A percentile compares a stretch with the other conserved stretches of the same genome.
Conservation (phyloP, 1,140 invertebrate genomes). For the Triops cancriformis region DNA sequence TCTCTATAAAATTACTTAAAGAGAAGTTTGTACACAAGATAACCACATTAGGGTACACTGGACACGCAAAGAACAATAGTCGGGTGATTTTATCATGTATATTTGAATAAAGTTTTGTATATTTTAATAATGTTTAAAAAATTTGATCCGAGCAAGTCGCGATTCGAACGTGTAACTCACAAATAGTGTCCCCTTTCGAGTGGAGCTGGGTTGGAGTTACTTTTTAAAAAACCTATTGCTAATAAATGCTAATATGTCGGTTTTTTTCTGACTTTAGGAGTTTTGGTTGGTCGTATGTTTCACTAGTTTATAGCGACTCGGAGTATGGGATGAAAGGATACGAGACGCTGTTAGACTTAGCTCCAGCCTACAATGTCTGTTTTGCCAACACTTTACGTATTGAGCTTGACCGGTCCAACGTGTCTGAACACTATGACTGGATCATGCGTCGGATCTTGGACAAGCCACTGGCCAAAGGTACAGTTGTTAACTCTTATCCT, state of each 20-base stretch:
- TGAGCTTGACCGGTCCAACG: background rate
- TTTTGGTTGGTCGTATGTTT: slow-evolving; percentile 50
- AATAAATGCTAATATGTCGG: background rate
- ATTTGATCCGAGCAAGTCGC: too few species aligned
- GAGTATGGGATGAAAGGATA: slow-evolving; percentile 45
- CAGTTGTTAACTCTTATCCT: background rate
- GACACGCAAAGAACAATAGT: too few species aligned
- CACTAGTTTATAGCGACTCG: slow-evolving; percentile 50
- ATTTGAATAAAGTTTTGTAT: too few species aligned
- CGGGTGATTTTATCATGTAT: too few species aligned
- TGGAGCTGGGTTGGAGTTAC: background rate
- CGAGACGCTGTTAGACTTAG: slow-evolving; percentile 44
- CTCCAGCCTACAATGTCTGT: slow-evolving; percentile 46
- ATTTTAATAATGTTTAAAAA: too few species aligned
- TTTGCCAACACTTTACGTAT: slow-evolving; percentile 37
- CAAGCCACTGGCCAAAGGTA: slow-evolving; percentile 36
- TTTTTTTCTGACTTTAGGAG: slow-evolving; percentile 36
- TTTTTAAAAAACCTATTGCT: background rate
- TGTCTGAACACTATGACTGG: slow-evolving; percentile 38
- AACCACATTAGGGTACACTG: too few species aligned
- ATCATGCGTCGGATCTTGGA: slow-evolving; percentile 40
- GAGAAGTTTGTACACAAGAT: too few species aligned
- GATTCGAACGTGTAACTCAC: too few species aligned
- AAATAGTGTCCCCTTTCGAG: too few species aligned
- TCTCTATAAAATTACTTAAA: too few species aligned